A percentile compares a stretch with the other conserved stretches of the same genome.
These are phyloP conservation scores for Pseudomyrmex sp. DNA, from an alignment of 1,140 invertebrate genomes.

Conservation along the genomic window DNA sequence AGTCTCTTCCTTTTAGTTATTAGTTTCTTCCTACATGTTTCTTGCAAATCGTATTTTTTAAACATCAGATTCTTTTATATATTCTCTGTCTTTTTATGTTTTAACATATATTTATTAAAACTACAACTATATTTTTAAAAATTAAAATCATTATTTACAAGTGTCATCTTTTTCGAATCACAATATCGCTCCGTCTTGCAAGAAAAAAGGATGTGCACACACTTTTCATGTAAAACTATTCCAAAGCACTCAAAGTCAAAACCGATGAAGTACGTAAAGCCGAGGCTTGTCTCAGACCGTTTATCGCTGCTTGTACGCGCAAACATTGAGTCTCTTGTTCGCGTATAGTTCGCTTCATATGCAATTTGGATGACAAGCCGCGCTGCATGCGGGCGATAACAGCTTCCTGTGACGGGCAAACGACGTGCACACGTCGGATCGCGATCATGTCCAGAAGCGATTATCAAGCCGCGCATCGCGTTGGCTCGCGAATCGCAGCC, in stretches of 20 bases:
- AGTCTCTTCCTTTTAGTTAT: too few relatives aligned
- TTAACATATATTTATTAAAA: too few relatives aligned
- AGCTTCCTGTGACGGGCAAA: constrained; percentile 17
- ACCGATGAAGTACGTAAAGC: neutral
- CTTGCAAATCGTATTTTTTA: too few relatives aligned
- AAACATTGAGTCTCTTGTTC: constrained; percentile 19
- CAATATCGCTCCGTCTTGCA: neutral
- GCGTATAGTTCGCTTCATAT: neutral
- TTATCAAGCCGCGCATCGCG: constrained; percentile 22
- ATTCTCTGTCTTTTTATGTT: too few relatives aligned
- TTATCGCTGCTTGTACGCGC: neutral
- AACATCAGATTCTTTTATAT: too few relatives aligned
- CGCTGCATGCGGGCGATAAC: constrained; percentile 14
- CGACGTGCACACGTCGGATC: constrained; percentile 11
- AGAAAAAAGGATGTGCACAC: too few relatives aligned
- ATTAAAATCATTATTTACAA: too few relatives aligned
- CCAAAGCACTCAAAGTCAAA: neutral
- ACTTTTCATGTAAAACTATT: too few relatives aligned
- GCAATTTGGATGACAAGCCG: constrained; percentile 39
- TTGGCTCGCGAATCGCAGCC: neutral
- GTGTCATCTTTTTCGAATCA: too few relatives aligned
- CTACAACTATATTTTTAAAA: too few relatives aligned
- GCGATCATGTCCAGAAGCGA: constrained; percentile 20
- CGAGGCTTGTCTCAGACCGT: neutral
- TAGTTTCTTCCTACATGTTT: too few relatives aligned